phyloP scores from a whole-genome alignment of 2,797 vertebrate genomes.

The Phalanger gymnotis region DNA sequence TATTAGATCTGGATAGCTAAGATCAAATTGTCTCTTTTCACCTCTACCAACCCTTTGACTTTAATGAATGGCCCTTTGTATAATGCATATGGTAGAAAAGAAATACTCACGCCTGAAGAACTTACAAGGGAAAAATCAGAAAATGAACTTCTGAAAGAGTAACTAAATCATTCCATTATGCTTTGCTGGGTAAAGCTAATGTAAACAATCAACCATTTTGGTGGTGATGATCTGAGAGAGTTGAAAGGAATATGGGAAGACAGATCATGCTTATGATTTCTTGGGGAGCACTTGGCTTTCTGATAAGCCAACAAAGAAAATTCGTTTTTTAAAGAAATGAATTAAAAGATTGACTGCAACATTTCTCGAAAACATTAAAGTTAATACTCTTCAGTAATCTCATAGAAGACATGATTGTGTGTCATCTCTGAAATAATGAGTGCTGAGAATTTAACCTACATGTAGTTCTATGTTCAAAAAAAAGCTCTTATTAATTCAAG shows the following conservation, averaged over 20 bases:
- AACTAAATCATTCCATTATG: background rate
- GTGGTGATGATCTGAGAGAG: background rate
- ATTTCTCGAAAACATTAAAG: background rate
- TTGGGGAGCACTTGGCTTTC: background rate
- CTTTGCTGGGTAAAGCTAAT: constrained; percentile 6
- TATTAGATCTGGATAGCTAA: background rate
- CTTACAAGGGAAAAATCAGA: constrained; percentile 20
- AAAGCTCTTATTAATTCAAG: constrained; percentile 6
- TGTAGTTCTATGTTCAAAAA: constrained; percentile 5
- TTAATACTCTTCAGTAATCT: background rate
- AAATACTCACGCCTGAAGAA: constrained; percentile 22
- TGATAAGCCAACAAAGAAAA: background rate
- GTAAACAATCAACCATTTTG: background rate
- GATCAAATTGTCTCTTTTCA: background rate
- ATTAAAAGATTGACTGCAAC: background rate
- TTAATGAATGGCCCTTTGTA: background rate
- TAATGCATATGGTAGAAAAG: constrained; percentile 34
- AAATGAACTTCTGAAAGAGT: constrained; percentile 32
- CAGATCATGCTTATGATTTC: background rate
- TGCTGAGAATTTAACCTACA: background rate
- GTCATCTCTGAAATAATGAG: background rate
- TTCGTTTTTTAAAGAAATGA: background rate
- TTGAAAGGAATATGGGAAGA: background rate
- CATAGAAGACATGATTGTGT: background rate
- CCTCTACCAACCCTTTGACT: background rate